Conservation (phyloP, 2,888 invertebrate genomes). For the Eustalomyia histrio region DNA sequence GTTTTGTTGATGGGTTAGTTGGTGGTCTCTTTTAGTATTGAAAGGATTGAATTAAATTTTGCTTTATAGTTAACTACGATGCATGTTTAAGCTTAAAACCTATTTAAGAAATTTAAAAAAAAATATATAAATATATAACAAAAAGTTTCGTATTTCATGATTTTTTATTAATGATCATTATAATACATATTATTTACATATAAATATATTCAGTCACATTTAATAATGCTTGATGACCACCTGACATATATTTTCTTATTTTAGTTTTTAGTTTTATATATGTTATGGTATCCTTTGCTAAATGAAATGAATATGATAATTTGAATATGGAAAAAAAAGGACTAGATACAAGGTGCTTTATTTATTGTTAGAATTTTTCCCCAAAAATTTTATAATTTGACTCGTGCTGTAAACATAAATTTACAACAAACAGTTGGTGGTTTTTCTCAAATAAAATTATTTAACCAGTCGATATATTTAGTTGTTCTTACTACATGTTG, state of each 20-base stretch:
- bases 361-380: conserved; percentile 31
- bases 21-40: conserved; percentile 2
- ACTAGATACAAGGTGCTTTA: conserved; percentile 35
- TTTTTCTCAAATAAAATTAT: conserved; percentile 37
- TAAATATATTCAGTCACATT: background rate
- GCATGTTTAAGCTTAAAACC: background rate
- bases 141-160: conserved; percentile 24
- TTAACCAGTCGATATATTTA: background rate
- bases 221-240: conserved; percentile 8
- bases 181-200: too few species aligned
- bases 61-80: background rate
- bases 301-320: conserved; percentile 2
- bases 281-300: too few species aligned
- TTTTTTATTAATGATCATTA: conserved; percentile 18
- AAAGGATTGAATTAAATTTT: conserved; percentile 3
- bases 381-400: conserved; percentile 46
- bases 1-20: background rate
- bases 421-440: conserved; percentile 51
- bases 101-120: background rate
- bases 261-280: background rate
- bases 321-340: background rate
- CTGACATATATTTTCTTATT: conserved; percentile 28
- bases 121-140: too few species aligned
- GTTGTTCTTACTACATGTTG: conserved; percentile 15
- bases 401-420: conserved; percentile 61